These are phyloP conservation scores for Ctena decussata DNA, from an alignment of 2,888 invertebrate genomes.

Conservation along the genomic window DNA sequence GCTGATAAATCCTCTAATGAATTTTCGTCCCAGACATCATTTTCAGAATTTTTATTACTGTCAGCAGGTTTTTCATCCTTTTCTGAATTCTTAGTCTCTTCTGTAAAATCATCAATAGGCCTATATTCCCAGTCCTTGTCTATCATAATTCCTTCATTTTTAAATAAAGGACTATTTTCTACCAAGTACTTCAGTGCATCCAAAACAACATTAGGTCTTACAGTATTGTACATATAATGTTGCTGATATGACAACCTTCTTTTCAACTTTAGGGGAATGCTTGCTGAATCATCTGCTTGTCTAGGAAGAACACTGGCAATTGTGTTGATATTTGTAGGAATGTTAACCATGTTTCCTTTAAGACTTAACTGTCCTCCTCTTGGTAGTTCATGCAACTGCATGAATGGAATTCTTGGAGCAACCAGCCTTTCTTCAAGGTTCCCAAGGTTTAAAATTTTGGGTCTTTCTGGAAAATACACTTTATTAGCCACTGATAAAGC, in stretches of 20 bases:
- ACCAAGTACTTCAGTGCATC: not conserved
- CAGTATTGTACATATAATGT: not conserved
- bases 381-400: constrained; percentile 26
- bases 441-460: not conserved
- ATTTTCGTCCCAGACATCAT: not conserved
- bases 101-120: not conserved
- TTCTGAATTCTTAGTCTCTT: not conserved
- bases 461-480: not conserved
- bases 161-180: not conserved
- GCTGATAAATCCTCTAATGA: not conserved
- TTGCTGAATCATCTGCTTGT: not conserved
- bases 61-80: not conserved
- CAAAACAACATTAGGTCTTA: constrained; percentile 4
- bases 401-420: constrained; percentile 23
- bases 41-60: not conserved
- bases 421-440: constrained; percentile 21
- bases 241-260: constrained; percentile 13
- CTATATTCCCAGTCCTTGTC: not conserved
- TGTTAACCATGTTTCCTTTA: constrained; percentile 31
- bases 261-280: constrained; percentile 24
- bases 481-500: not conserved
- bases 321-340: constrained; percentile 17
- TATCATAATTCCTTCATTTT: not conserved
- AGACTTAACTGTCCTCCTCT: constrained; percentile 21
- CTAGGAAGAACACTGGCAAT: constrained; percentile 14